A percentile compares a stretch with the other conserved stretches of the same genome.
Conservation (phyloP, 37 sponge, comb jelly and placozoan genomes). For the Beroe forskalii region DNA sequence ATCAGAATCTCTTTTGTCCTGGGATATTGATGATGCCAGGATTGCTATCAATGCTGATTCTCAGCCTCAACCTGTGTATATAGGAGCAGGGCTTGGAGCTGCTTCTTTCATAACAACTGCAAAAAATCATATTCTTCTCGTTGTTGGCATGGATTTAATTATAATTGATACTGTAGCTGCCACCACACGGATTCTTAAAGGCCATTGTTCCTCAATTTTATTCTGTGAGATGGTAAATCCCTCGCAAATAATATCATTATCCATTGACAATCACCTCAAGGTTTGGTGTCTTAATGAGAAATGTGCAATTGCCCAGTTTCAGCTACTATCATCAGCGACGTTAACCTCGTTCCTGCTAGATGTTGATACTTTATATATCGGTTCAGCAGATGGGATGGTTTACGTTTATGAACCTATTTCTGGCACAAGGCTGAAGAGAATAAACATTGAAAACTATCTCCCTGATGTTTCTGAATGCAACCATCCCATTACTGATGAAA, state of each 20-base stretch:
- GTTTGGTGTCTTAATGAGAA: constrained; percentile 45
- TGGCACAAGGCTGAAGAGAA: constrained; percentile 30
- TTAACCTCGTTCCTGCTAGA: constrained; percentile 12
- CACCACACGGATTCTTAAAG: background rate
- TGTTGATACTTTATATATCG: constrained; percentile 30
- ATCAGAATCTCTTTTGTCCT: constrained; percentile 36
- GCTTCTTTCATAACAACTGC: background rate
- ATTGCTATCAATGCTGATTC: background rate
- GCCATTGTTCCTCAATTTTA: background rate
- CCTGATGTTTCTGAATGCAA: background rate
- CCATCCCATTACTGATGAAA: background rate
- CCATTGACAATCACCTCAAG: constrained; percentile 34
- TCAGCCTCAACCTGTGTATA: constrained; percentile 16
- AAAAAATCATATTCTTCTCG: background rate
- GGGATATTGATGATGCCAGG: constrained; percentile 1
- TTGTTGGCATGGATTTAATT: background rate
- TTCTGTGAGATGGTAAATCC: background rate
- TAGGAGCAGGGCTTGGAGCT: constrained; percentile 27
- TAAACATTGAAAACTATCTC: constrained; percentile 42
- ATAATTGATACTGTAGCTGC: background rate
- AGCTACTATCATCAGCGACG: constrained; percentile 26
- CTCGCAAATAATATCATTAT: background rate
- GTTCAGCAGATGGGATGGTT: constrained; percentile 46
- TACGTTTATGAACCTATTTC: constrained; percentile 42
- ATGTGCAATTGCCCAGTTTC: constrained; percentile 52